Evolutionary conservation across 2,113 vertebrate species (phyloP).

Genomic region (Planiliza haematocheilus): DNA sequence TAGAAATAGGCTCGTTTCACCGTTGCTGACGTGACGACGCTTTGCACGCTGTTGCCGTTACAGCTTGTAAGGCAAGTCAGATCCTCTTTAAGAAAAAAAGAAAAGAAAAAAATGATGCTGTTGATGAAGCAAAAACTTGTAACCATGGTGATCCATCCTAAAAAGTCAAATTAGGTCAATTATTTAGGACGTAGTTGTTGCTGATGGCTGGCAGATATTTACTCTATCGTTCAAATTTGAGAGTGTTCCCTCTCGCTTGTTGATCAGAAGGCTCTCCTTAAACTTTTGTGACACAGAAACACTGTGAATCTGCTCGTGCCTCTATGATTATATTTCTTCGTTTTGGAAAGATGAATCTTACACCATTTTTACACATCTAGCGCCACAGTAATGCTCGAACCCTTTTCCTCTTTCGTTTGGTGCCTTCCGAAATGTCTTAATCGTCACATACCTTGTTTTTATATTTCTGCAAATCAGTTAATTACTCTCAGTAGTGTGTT

Average conservation of each 20-base stretch:
- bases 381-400: slow-evolving; percentile 14
- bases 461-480: background rate
- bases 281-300: slow-evolving; percentile 25
- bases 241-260: background rate
- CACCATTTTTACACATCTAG: background rate
- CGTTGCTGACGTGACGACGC: background rate
- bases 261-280: slow-evolving; percentile 24
- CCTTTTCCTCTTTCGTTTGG: slow-evolving; percentile 46
- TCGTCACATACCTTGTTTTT: background rate
- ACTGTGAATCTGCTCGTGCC: slow-evolving; percentile 74
- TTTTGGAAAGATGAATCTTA: background rate
- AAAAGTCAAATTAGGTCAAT: background rate
- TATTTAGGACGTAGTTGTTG: background rate
- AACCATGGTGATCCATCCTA: slow-evolving; percentile 15
- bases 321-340: background rate
- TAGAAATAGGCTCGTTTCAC: background rate
- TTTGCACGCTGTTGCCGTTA: too few relatives aligned
- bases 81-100: too few relatives aligned
- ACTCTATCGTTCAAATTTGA: background rate
- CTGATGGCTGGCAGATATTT: background rate
- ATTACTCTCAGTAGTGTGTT: background rate
- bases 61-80: too few relatives aligned
- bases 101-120: background rate
- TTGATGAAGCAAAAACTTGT: background rate
- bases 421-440: slow-evolving; percentile 63